Base-by-base conservation (phyloP, 1,140 invertebrate species). In the Zophobas morio region DNA sequence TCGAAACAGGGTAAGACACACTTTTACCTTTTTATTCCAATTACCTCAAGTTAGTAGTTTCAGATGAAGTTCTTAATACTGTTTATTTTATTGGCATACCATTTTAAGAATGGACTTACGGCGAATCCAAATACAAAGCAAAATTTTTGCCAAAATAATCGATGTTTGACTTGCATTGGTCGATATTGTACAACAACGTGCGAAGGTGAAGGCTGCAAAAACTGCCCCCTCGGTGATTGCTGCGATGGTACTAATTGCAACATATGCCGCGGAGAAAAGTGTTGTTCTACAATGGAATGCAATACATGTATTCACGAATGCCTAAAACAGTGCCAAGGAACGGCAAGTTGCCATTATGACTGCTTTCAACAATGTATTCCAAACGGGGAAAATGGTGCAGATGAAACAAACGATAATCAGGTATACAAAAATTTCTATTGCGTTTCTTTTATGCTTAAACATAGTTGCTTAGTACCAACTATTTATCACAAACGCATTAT, bases 91-190 rank as follows among this genome's bases (percentile, higher is more conserved):
- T 39, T 39, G 8, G 33, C 36, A 37, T 1, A 39, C n/a, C 39
- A 32, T 5, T 54, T 20, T 20, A 20, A 20, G 20, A 20, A 51
- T 72, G n/a, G 4, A 3, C 35, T n/a, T 2, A 8, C 6, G 6
- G 35, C 70, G 37, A 32, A 35, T n/a, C 49, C 46, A n/a, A 46
- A 73, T 6, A 33, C 32, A 20, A 73, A 35, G 20, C 40, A 73
- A 42, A 73, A 46, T 20, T 73, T 73, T 35, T 73, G 71, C 36
- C 71, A 54, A 39, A 32, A 42, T 32, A 42, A 73, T 32, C 71
- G 71, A 2, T 73, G 71, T 73, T 37, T 73, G 34, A 73, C 71
- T 54, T 73, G 71, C 34, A 49, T 73, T 2, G 71, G 71, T n/a
- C 42, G 51, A 32, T 73, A 73, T 39, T 73, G 71, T 40, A 73